Conservation (phyloP, 1,140 invertebrate species). For the Scaptodrosophila lebanonensis region DNA sequence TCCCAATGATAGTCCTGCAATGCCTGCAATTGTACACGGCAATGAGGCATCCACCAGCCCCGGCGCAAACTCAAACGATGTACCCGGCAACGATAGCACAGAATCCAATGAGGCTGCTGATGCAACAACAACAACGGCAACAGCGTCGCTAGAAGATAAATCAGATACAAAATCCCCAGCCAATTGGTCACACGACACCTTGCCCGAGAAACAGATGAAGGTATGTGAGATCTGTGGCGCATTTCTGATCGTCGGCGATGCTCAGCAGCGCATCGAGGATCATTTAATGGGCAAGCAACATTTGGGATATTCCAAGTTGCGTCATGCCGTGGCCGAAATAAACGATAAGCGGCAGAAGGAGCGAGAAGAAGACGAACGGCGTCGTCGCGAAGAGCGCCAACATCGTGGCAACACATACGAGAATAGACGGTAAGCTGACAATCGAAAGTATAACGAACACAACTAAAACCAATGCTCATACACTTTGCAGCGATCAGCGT, state of each 20-base stretch:
- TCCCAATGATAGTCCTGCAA: neutral
- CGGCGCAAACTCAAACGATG: slow-evolving; percentile 5
- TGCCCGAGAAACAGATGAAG: slow-evolving; percentile 98
- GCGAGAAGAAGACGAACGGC: slow-evolving; percentile 82
- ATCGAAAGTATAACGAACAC: neutral
- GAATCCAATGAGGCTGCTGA: neutral
- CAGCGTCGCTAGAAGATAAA: slow-evolving; percentile 81
- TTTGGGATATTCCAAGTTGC: slow-evolving; percentile 86
- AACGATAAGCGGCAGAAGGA: slow-evolving; percentile 82
- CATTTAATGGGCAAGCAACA: slow-evolving; percentile 99
- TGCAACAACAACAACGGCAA: neutral
- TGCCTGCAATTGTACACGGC: slow-evolving; percentile 5
- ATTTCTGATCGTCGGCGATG: slow-evolving; percentile 98
- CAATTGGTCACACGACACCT: slow-evolving; percentile 70
- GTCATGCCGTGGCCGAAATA: slow-evolving; percentile 82
- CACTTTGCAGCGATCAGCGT: slow-evolving; percentile 58
- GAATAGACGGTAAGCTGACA: slow-evolving; percentile 57
- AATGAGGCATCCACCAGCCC: slow-evolving; percentile 26
- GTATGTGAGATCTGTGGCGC: slow-evolving; percentile 99
- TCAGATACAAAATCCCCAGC: slow-evolving; percentile 80
- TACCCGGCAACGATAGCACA: neutral
- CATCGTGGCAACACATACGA: slow-evolving; percentile 76
- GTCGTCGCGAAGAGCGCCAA: slow-evolving; percentile 81
- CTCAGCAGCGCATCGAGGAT: slow-evolving; percentile 97
- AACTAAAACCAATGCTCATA: neutral